Evolutionary conservation across 2,113 vertebrate genomes (phyloP).

Genomic region (Podocnemis expansa): DNA sequence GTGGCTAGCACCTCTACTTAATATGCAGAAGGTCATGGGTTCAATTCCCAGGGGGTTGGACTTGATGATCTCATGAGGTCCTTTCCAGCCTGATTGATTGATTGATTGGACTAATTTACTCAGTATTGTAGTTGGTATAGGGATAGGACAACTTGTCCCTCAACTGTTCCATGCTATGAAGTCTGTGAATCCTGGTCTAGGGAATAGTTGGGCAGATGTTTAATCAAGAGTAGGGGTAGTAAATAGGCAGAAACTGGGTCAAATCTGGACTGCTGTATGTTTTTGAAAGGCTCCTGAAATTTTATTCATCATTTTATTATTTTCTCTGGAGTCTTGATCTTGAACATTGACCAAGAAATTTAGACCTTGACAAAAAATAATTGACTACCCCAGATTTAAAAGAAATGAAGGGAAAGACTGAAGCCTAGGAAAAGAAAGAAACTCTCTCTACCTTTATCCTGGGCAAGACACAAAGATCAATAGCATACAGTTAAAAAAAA

Average conservation of each 20-base stretch:
- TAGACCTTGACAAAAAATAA: too few relatives aligned
- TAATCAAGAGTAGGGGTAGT: constrained; percentile 3
- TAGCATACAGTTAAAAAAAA: not conserved
- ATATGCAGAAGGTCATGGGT: too few relatives aligned
- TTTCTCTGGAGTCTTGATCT: too few relatives aligned
- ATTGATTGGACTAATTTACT: not conserved
- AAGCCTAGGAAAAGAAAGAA: not conserved
- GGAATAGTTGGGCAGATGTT: not conserved
- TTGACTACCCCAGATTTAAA: not conserved
- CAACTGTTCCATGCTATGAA: not conserved
- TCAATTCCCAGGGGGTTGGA: too few relatives aligned
- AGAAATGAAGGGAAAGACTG: not conserved
- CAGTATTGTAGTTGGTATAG: not conserved
- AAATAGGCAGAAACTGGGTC: not conserved
- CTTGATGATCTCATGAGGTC: too few relatives aligned
- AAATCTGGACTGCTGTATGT: too few relatives aligned
- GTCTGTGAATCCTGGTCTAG: not conserved
- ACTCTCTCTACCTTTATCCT: not conserved
- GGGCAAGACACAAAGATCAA: not conserved
- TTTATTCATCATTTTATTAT: too few relatives aligned
- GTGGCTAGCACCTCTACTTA: too few relatives aligned
- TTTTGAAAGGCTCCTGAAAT: too few relatives aligned
- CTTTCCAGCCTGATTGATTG: too few relatives aligned
- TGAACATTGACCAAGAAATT: too few relatives aligned
- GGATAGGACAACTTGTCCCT: not conserved